Evolutionary conservation across 2,797 vertebrate genomes (phyloP).

Genomic region (Scolopax bukidnonensis): DNA sequence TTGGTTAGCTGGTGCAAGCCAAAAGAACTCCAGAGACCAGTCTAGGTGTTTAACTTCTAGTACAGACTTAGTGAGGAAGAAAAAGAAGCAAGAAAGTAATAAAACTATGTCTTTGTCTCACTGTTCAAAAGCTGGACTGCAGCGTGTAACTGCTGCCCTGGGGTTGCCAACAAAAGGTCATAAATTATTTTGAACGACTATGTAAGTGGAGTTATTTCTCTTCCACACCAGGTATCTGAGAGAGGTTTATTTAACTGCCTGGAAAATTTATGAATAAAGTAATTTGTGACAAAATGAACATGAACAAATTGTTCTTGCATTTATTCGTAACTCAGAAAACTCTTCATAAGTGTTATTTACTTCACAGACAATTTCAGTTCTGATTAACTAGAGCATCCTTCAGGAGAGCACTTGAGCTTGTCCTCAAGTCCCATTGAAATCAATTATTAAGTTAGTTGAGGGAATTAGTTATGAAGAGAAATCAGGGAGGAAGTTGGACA

Average conservation of each 20-base stretch:
- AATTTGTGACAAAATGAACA: constrained; percentile 3
- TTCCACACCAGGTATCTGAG: neutral
- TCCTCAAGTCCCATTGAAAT: neutral
- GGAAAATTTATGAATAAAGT: neutral
- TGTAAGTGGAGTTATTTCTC: neutral
- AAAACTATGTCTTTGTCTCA: neutral
- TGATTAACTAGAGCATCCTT: constrained; percentile 45
- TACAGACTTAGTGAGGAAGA: neutral
- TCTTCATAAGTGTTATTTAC: constrained; percentile 43
- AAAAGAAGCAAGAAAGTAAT: neutral
- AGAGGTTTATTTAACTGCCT: neutral
- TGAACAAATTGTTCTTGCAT: neutral
- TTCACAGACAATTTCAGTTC: neutral
- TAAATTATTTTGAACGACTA: neutral
- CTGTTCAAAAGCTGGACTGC: neutral
- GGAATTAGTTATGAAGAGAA: neutral
- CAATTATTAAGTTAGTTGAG: constrained; percentile 23
- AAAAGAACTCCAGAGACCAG: neutral
- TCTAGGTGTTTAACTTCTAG: neutral
- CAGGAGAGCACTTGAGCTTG: neutral
- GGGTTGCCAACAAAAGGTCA: neutral
- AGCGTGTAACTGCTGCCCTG: neutral
- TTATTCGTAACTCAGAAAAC: constrained; percentile 15
- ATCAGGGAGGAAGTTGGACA: neutral
- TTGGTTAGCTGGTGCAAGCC: neutral